Conservation (phyloP, 2,113 vertebrate genomes). For the Apus apus region DNA sequence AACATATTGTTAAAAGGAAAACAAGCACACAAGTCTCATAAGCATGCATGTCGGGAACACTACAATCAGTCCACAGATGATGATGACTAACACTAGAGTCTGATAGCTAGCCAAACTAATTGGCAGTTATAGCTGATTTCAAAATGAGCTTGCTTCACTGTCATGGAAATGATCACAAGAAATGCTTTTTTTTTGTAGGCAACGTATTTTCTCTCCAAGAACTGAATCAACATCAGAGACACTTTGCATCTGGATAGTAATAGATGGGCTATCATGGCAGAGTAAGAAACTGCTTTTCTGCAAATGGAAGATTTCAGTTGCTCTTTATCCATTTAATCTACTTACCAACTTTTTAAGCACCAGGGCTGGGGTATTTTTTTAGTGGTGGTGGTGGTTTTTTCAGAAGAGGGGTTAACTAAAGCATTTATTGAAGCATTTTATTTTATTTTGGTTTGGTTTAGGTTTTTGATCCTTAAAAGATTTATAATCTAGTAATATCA, state of each 20-base stretch:
- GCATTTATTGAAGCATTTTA: neutral
- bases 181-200: neutral
- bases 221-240: constrained; percentile 21
- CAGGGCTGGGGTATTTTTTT: neutral
- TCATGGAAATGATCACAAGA: constrained; percentile 1
- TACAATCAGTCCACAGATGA: neutral
- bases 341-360: neutral
- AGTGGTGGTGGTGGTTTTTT: neutral
- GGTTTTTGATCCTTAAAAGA: neutral
- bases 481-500: neutral
- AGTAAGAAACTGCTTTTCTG: neutral
- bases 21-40: neutral
- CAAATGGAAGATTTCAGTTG: neutral
- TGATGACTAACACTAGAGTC: constrained; percentile 25
- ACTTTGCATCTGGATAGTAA: neutral
- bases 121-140: neutral
- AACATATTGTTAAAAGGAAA: neutral
- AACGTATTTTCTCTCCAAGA: constrained; percentile 8
- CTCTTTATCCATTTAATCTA: neutral
- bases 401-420: neutral
- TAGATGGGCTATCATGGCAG: neutral
- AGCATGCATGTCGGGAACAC: neutral
- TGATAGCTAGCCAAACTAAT: neutral
- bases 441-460: neutral
- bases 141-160: neutral